Evolutionary conservation across 1,140 invertebrate species (phyloP), one percentile per base, ranked within the genome.

Genomic region (Diachasma alloeum): DNA sequence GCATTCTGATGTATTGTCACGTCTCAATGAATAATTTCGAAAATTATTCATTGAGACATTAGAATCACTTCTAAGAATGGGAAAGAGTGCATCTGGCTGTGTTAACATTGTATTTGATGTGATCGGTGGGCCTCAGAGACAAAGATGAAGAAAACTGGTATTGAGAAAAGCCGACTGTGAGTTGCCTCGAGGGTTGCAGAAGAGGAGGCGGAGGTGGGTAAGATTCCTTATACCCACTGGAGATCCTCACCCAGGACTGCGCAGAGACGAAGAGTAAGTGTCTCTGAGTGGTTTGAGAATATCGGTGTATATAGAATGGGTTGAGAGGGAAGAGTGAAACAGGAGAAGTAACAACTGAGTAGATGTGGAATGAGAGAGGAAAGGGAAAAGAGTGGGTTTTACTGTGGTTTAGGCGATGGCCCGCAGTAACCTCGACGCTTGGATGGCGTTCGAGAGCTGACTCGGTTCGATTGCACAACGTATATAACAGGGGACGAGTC

Each of bases 391-490:
- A 76, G 75, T 72, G 69, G 75, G 39, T 19, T 76, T 76, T 66
- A 76, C 37, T 76, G 75, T 48, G 75, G 75, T 76, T 76, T 76
- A 76, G 69, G 75, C 75, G 75, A 72, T 76, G 69, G 75, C 75
- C 53, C 53, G 42, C 75, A 76, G 69, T 76, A 76, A 76, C 69
- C 69, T 72, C 75, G 56, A 71, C 24, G 63, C 48, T 72, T 42
- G 75, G 69, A 70, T 71, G 74, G 67, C 75, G 26, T 76, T 76
- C 69, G 56, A 68, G 36, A 76, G 75, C 69, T 72, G 74, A 76
- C 75, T 76, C 67, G 75, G 53, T 76, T 76, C 75, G 69, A 76
- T 76, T 76, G 69, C 69, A 72, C 74, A 76, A 76, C 74, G 67
- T 26, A 48, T 53, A 53, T 31, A 63, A 19, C 17, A 4, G 19